Conservation (phyloP, 2,113 vertebrate species). For the sheep (Ovis aries) region DNA sequence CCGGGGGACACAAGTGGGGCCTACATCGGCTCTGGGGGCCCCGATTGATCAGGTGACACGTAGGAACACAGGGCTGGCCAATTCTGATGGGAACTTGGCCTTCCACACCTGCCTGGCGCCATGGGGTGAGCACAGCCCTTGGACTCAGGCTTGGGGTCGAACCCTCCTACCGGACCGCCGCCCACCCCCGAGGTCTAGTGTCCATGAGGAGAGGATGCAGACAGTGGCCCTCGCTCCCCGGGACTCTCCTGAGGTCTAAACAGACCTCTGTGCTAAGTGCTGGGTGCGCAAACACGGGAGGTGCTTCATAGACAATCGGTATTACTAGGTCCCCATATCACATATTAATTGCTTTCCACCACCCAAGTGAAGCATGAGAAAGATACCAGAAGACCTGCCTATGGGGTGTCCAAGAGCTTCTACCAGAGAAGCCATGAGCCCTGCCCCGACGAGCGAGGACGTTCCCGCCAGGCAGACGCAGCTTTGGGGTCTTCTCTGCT, state of each 20-base stretch:
- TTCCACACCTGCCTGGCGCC: fast-evolving
- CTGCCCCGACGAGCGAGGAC: fast-evolving
- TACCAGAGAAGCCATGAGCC: neutral
- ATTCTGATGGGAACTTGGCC: neutral
- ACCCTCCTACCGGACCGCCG: fast-evolving
- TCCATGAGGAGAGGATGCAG: neutral
- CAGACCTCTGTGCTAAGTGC: neutral
- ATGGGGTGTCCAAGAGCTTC: fast-evolving
- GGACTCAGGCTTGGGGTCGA: fast-evolving
- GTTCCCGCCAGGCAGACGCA: neutral
- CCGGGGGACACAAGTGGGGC: neutral
- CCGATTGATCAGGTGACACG: neutral
- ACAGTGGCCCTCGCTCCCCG: fast-evolving
- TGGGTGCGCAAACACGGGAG: fast-evolving
- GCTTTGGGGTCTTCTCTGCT: neutral
- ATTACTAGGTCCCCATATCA: neutral
- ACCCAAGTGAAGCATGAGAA: neutral
- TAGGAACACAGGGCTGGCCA: neutral
- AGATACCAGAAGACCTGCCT: neutral
- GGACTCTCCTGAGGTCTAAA: neutral
- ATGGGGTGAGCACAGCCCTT: fast-evolving
- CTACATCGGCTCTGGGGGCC: neutral
- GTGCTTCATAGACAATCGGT: neutral
- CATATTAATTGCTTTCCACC: neutral
- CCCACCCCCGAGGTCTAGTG: neutral